Conservation (phyloP, 1,140 invertebrate genomes). For the Calliopsis andreniformis region DNA sequence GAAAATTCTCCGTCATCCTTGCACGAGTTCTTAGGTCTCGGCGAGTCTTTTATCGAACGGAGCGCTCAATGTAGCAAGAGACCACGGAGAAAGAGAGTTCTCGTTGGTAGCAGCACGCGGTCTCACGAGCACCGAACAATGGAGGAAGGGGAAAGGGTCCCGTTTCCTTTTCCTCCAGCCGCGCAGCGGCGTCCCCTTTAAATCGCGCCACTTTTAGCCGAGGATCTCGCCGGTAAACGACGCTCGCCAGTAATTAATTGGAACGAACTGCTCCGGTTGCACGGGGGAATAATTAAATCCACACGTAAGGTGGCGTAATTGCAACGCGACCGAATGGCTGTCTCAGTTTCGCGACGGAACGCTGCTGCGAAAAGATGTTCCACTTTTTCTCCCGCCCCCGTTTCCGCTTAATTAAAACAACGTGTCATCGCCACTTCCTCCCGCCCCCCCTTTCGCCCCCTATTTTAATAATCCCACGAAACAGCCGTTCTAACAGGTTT, state of each 20-base stretch:
- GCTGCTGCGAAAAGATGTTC: slow-evolving; percentile 42
- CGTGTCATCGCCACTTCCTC: slow-evolving; percentile 26
- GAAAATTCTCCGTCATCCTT: background rate
- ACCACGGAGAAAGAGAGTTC: background rate
- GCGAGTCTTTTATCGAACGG: background rate
- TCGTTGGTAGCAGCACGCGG: too few relatives aligned
- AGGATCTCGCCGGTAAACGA: slow-evolving; percentile 20
- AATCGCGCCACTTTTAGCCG: slow-evolving; percentile 31
- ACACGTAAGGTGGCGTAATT: slow-evolving; percentile 54
- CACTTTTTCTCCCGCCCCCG: slow-evolving; percentile 6
- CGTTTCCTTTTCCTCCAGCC: too few relatives aligned
- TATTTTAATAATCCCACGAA: slow-evolving; percentile 40
- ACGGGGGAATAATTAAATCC: slow-evolving; percentile 56
- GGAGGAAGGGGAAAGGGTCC: background rate
- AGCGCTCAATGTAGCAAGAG: too few relatives aligned
- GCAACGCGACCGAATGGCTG: slow-evolving; percentile 22
- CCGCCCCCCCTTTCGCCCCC: background rate
- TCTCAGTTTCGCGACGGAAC: slow-evolving; percentile 8
- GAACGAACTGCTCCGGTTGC: slow-evolving; percentile 2
- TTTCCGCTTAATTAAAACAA: slow-evolving; percentile 37
- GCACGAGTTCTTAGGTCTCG: background rate
- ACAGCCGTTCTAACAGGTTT: background rate
- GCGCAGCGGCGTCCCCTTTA: slow-evolving; percentile 12
- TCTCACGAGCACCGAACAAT: too few relatives aligned
- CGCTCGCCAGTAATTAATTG: slow-evolving; percentile 54